phyloP scores from a whole-genome alignment of 2,888 invertebrate species.

The Drosophila siamana region DNA sequence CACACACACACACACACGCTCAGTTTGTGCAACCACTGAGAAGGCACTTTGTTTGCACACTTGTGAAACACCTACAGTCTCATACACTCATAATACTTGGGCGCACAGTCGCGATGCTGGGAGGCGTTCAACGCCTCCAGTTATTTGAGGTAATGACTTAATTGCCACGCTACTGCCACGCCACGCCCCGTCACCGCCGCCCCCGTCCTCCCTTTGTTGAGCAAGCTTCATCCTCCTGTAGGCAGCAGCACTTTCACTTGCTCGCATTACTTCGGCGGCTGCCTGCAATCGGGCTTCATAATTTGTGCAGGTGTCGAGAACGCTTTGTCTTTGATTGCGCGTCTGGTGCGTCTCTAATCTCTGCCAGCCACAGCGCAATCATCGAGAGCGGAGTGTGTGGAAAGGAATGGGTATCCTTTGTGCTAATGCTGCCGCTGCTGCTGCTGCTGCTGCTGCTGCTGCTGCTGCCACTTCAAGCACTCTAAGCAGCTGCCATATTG shows the following conservation, averaged over 20 bases:
- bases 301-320: slow-evolving; percentile 78
- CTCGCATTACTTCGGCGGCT: slow-evolving; percentile 17
- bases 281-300: slow-evolving; percentile 65
- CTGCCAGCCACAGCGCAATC: slow-evolving; percentile 68
- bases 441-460: slow-evolving; percentile 45
- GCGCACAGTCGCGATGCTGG: not conserved
- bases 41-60: slow-evolving; percentile 73
- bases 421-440: slow-evolving; percentile 47
- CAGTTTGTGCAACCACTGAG: slow-evolving; percentile 61
- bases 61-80: slow-evolving; percentile 75
- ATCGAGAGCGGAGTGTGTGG: slow-evolving; percentile 15
- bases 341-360: slow-evolving; percentile 73
- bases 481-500: slow-evolving; percentile 43
- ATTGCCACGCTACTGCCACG: slow-evolving; percentile 63
- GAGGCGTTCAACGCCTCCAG: slow-evolving; percentile 50
- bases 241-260: slow-evolving; percentile 24
- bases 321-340: slow-evolving; percentile 77
- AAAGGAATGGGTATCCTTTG: slow-evolving; percentile 37
- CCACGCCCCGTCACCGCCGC: not conserved
- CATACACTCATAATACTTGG: not conserved
- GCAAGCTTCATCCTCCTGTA: no score
- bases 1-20: slow-evolving; percentile 23
- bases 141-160: slow-evolving; percentile 78
- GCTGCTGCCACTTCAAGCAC: slow-evolving; percentile 42
- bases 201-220: no score